Percentiles rank a stretch among this genome's conserved stretches.
Conservation (phyloP, 2,888 invertebrate species). For the Gerris lacustris region DNA sequence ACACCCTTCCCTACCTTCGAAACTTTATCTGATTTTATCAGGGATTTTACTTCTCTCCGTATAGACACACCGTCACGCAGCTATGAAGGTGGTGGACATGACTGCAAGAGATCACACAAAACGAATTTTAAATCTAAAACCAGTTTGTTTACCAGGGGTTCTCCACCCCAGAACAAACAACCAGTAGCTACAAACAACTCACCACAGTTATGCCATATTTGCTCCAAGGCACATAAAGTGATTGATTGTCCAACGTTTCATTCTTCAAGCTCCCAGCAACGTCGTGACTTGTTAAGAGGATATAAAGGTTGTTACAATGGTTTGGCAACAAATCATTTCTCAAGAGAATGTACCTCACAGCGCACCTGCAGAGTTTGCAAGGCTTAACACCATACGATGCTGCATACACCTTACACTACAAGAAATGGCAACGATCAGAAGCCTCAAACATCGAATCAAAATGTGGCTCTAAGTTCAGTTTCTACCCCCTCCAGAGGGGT, state of each 20-base stretch:
- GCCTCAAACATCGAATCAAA: too few relatives aligned
- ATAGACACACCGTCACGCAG: neutral
- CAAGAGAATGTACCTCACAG: neutral
- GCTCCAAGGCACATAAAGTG: neutral
- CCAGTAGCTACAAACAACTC: neutral
- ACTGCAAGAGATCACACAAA: neutral
- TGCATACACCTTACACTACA: too few relatives aligned
- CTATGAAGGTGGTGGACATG: neutral
- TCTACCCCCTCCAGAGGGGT: too few relatives aligned
- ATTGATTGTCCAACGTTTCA: neutral
- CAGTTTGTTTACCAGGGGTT: neutral
- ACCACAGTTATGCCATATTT: neutral
- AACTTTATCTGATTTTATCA: neutral
- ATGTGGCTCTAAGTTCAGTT: too few relatives aligned
- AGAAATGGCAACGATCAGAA: too few relatives aligned
- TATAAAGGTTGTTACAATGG: neutral
- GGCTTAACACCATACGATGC: neutral
- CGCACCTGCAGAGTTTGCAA: neutral
- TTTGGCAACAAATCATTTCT: neutral
- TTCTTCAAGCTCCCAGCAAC: neutral
- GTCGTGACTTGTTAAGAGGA: neutral
- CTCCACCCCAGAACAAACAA: neutral
- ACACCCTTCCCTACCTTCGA: slow-evolving; percentile 3
- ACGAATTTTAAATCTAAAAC: neutral
- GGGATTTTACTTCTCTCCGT: neutral